These are phyloP conservation scores for Papilio glaucus DNA, from an alignment of 1,140 invertebrate genomes.

Conservation along the genomic window DNA sequence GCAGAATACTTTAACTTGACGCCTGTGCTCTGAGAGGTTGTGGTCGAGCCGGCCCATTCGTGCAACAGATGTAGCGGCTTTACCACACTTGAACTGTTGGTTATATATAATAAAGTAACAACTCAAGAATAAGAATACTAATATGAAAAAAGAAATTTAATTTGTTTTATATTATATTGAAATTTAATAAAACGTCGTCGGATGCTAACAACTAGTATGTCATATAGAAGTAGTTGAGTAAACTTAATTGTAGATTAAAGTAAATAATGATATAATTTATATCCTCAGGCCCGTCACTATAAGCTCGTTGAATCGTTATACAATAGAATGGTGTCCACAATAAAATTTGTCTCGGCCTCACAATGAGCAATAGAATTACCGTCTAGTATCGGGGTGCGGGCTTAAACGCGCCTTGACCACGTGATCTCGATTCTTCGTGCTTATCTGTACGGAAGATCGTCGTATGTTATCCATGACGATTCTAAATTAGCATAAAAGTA, in stretches of 20 bases:
- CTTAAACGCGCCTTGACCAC: constrained; percentile 62
- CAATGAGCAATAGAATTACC: constrained; percentile 80
- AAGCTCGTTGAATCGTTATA: constrained; percentile 56
- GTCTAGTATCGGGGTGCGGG: constrained; percentile 58
- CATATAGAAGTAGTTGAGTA: not conserved
- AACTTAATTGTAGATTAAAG: constrained; percentile 35
- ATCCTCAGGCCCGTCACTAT: constrained; percentile 55
- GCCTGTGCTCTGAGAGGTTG: too few relatives aligned
- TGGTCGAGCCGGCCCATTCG: too few relatives aligned
- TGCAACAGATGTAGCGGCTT: too few relatives aligned
- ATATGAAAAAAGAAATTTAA: too few relatives aligned
- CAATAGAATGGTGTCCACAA: constrained; percentile 65
- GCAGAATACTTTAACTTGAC: too few relatives aligned
- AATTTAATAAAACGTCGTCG: too few relatives aligned
- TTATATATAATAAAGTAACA: too few relatives aligned
- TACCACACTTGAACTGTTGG: too few relatives aligned
- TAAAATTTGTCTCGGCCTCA: constrained; percentile 73
- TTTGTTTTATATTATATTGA: too few relatives aligned
- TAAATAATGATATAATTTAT: constrained; percentile 34
- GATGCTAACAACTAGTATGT: too few relatives aligned
- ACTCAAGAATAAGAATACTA: too few relatives aligned
- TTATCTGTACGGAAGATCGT: constrained; percentile 28
- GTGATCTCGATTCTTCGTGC: constrained; percentile 40
- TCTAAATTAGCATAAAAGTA: constrained; percentile 9
- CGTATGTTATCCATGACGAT: constrained; percentile 1